Evolutionary conservation across 2,888 invertebrate genomes (phyloP).

Genomic region (Crocallis elinguaria): DNA sequence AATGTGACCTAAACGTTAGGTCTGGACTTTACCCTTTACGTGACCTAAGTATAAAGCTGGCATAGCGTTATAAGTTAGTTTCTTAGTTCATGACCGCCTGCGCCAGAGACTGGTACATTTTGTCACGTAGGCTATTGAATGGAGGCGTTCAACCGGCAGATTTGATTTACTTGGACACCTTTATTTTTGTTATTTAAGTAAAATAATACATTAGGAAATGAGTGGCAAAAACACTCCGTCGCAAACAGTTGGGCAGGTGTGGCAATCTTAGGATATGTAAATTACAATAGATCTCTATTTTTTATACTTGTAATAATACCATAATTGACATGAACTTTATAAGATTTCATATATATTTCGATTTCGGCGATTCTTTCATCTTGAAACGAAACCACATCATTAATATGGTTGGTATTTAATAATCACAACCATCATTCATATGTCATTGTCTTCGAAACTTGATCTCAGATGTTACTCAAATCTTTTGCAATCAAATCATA

Average conservation of each 20-base stretch:
- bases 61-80: constrained; percentile 3
- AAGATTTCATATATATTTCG: background rate
- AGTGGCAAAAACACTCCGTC: background rate
- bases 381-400: constrained; percentile 1
- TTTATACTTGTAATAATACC: no score
- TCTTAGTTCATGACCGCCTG: constrained; percentile 21
- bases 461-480: constrained; percentile 13
- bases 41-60: constrained; percentile 26
- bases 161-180: constrained; percentile 33
- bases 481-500: constrained; percentile 1
- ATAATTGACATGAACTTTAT: constrained; percentile 11
- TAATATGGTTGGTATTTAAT: constrained; percentile 5
- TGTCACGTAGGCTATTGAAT: constrained; percentile 32
- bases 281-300: no score
- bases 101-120: constrained; percentile 27
- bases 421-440: constrained; percentile 16
- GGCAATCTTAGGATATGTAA: no score
- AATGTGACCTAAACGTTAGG: constrained; percentile 32
- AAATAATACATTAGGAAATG: constrained; percentile 29
- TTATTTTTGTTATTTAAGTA: constrained; percentile 20
- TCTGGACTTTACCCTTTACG: constrained; percentile 37
- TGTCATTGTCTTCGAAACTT: constrained; percentile 12
- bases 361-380: background rate
- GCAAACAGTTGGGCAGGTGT: no score
- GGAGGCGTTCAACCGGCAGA: constrained; percentile 35